These are phyloP conservation scores for Rhabdophis nuchalis DNA, from an alignment of 2,797 vertebrate genomes.

Conservation along the genomic window DNA sequence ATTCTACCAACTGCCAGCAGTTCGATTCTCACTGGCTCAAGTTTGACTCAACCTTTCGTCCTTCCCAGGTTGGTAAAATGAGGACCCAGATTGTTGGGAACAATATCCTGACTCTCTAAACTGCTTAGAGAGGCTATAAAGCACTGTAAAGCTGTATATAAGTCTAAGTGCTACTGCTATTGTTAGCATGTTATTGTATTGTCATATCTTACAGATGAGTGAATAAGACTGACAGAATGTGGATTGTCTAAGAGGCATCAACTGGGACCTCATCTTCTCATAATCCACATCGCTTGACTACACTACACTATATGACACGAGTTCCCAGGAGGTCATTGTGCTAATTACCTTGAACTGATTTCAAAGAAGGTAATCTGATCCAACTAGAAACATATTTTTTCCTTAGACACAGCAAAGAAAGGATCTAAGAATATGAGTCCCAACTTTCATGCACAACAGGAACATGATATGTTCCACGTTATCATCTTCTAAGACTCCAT, in stretches of 20 bases:
- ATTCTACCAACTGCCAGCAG: neutral
- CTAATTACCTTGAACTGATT: neutral
- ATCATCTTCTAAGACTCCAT: constrained; percentile 15
- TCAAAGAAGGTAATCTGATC: neutral
- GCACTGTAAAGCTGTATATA: neutral
- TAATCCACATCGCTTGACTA: neutral
- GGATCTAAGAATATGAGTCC: neutral
- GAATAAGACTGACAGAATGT: neutral
- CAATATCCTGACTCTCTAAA: neutral
- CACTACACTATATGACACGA: neutral
- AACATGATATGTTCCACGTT: neutral
- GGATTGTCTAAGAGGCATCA: neutral
- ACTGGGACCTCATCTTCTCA: neutral
- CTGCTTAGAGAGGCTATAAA: neutral
- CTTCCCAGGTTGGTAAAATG: neutral
- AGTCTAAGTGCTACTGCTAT: neutral
- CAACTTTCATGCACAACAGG: constrained; percentile 12
- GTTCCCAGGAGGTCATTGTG: neutral
- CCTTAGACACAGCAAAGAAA: neutral
- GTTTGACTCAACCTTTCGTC: neutral
- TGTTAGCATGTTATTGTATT: neutral
- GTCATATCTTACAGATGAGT: neutral
- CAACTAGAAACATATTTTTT: neutral
- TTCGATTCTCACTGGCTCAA: neutral
- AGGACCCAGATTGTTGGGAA: neutral